Evolutionary conservation across 2,113 vertebrate species (phyloP).

Genomic region (Haemorhous mexicanus): DNA sequence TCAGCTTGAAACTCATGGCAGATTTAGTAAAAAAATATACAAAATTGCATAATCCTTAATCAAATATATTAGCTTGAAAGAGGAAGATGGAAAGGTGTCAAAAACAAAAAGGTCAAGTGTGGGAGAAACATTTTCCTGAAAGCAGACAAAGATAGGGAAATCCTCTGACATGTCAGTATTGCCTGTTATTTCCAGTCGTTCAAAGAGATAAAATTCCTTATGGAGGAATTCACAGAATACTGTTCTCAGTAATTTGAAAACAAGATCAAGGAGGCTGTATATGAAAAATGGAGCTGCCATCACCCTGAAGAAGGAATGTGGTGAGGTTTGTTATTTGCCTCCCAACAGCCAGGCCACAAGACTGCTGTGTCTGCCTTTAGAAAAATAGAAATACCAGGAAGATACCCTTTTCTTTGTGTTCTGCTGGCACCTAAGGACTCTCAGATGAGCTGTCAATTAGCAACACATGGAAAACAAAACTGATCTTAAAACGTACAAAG

Average conservation of each 20-base stretch:
- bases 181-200: background rate
- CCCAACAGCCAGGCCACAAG: background rate
- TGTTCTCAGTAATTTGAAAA: background rate
- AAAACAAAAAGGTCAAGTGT: background rate
- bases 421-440: background rate
- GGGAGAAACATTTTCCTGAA: background rate
- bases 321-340: background rate
- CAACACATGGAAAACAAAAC: background rate
- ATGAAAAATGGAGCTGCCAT: background rate
- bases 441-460: background rate
- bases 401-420: background rate
- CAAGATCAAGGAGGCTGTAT: background rate
- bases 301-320: background rate
- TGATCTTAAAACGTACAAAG: background rate
- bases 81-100: background rate
- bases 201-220: background rate
- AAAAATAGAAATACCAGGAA: background rate
- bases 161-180: background rate
- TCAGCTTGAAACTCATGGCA: background rate
- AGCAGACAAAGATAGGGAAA: background rate
- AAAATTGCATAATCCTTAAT: background rate
- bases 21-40: background rate
- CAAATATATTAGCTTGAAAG: background rate
- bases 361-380: background rate
- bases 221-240: background rate